Conservation (phyloP, 1,140 invertebrate genomes). For the Frieseomelitta varia region DNA sequence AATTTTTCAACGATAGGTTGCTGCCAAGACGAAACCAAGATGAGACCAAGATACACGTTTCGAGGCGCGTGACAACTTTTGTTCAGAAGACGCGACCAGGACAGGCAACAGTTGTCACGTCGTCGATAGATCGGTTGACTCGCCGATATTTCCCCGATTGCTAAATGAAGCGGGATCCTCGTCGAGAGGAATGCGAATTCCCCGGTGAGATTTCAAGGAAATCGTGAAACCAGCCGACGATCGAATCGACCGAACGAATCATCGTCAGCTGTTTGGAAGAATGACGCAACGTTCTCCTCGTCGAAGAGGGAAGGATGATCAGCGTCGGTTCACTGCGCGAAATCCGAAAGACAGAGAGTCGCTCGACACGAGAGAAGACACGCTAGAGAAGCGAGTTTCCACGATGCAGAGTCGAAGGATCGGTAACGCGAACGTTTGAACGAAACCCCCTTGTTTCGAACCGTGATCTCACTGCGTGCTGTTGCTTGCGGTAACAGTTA, state of each 20-base stretch:
- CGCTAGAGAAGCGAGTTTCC: neutral
- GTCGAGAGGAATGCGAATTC: neutral
- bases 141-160: constrained; percentile 19
- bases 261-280: constrained; percentile 21
- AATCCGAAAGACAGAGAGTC: constrained; percentile 17
- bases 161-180: constrained; percentile 12
- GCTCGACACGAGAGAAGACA: neutral
- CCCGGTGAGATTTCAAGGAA: neutral
- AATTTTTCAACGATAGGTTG: no score
- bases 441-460: neutral
- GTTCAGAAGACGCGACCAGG: constrained; percentile 56
- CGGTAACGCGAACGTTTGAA: neutral
- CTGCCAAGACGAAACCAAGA: neutral
- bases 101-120: constrained; percentile 9
- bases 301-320: neutral
- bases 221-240: neutral
- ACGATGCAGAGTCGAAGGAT: constrained; percentile 10
- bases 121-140: constrained; percentile 42
- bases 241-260: neutral
- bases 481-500: constrained; percentile 72
- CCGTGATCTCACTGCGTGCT: constrained; percentile 67
- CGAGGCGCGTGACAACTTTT: constrained; percentile 45
- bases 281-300: constrained; percentile 22
- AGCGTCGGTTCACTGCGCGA: neutral
- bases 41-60: constrained; percentile 44